phyloP scores from a whole-genome alignment of 1,140 invertebrate species.

The Drosophila subpulchrella region DNA sequence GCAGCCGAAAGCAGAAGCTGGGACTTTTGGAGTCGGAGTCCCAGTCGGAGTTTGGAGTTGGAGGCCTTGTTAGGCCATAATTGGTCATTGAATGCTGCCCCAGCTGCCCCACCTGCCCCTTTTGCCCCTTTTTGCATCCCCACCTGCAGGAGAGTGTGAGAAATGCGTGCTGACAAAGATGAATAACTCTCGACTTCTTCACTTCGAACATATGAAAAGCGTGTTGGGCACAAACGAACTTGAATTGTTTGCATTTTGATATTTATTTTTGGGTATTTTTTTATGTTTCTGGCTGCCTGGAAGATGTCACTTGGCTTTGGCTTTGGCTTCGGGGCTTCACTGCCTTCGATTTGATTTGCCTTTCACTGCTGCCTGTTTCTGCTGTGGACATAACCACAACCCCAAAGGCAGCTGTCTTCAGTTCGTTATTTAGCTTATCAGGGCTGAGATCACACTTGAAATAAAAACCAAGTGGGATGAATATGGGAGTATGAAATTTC shows the following conservation, averaged over 20 bases:
- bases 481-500: neutral
- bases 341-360: slow-evolving; percentile 44
- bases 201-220: slow-evolving; percentile 12
- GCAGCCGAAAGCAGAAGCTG: slow-evolving; percentile 40
- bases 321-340: slow-evolving; percentile 10
- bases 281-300: slow-evolving; percentile 7
- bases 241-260: slow-evolving; percentile 23
- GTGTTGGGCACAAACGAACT: slow-evolving; percentile 49
- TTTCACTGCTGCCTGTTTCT: slow-evolving; percentile 33
- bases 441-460: slow-evolving; percentile 23
- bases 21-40: slow-evolving; percentile 2
- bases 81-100: slow-evolving; percentile 73
- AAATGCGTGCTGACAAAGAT: slow-evolving; percentile 76
- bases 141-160: slow-evolving; percentile 52
- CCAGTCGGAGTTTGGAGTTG: slow-evolving; percentile 21
- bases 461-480: neutral
- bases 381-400: slow-evolving; percentile 24
- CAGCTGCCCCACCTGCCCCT: slow-evolving; percentile 7
- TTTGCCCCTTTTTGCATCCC: slow-evolving; percentile 11
- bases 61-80: slow-evolving; percentile 77
- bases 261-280: neutral
- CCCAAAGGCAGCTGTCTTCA: slow-evolving; percentile 2
- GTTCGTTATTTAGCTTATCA: slow-evolving; percentile 34
- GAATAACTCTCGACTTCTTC: slow-evolving; percentile 47
- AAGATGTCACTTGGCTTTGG: slow-evolving; percentile 38